Base-by-base conservation (phyloP, 2,113 vertebrate species). In the Oenanthe melanoleuca region DNA sequence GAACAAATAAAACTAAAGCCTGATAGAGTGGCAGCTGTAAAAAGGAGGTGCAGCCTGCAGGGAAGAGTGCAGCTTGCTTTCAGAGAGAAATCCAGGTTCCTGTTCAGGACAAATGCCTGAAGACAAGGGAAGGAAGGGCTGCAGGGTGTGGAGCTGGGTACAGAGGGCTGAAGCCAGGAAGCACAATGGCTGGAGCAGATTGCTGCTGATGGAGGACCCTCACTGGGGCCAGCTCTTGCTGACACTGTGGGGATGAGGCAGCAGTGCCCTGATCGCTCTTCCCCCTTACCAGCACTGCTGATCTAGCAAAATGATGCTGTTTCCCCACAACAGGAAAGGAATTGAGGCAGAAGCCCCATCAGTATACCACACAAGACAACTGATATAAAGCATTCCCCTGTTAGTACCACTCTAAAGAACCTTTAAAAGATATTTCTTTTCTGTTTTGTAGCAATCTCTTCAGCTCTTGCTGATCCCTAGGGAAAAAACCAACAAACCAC, bases 361-460 rank as follows among this genome's bases (percentile, higher is more conserved):
- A 61, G 34, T 79, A 47, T 11, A 87, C 29, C 37, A 18, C 25
- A 38, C 23, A 55, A 82, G 73, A 49, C 37, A 81, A 25, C 12
- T 84, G 90, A 82, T 75, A 75, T 3, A 85, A 89, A 91, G 31
- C 44, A 67, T 59, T 86, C 44, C 59, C 75, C 47, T 34, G 72
- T 86, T 42, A 71, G 28, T 12, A 33, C 34, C 25, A 12, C 74
- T 80, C 67, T 70, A 42, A 92, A 80, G 80, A 80, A 86, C 71
- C 60, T 92, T 73, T 86, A 29, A 38, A 86, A 90, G 75, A 72
- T 52, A 73, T 37, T 94, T 92, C 26, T 73, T 64, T 88, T 90
- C 69, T 60, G 37, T 56, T 88, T 80, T 92, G 42, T 64, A 80
- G 72, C 88, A 95, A 92, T 90, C 66, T 92, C 74, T 92, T 84